Base-by-base conservation (phyloP, 2,888 invertebrate genomes). In the Eumacrocentrus americanus region DNA sequence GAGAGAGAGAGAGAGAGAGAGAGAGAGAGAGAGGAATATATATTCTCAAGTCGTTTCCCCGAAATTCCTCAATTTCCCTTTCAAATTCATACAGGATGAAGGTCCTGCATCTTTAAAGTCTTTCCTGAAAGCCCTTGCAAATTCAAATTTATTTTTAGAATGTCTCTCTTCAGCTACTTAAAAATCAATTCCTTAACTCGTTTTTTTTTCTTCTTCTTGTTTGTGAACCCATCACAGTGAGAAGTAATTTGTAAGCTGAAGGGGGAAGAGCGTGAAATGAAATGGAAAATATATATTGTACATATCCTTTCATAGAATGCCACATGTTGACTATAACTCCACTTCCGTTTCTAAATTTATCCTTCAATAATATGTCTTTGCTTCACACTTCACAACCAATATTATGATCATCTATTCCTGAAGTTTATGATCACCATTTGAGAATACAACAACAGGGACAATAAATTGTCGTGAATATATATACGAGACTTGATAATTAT, bases 31-130 rank as follows among this genome's bases (percentile, higher is more conserved):
- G 50, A 57, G 52, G 59, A 44, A 11, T 18, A 18, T 6, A 34
- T 35, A 18, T 53, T 65, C 70, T 62, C 64, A 46, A 62, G 63
- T 67, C 65, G 67, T 70, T 74, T 73, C 72, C 62, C 52, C 67
- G 72, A 72, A 29, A 74, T 58, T 66, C 54, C 60, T 68, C 62
- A 68, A 72, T 70, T 70, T 59, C 65, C 66, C 71, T 69, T 73
- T 72, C 60, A 66, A 70, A 74, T 73, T 70, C 62, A 65, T 63
- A 61, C 69, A 25, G 12, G 66, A 62, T 69, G 71, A 70, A 64
- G 63, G 66, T 66, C 67, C 67, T 67, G 63, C 18, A 16, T 20
- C 7, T 53, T 9, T 16, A 14, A 12, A 7, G 14, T 11, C 6
- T 22, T 7, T 48, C 12, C 16, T 22, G 12, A 22, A 6, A 48